Conservation (phyloP, 2,113 vertebrate genomes). For the Typhlomys cinereus region DNA sequence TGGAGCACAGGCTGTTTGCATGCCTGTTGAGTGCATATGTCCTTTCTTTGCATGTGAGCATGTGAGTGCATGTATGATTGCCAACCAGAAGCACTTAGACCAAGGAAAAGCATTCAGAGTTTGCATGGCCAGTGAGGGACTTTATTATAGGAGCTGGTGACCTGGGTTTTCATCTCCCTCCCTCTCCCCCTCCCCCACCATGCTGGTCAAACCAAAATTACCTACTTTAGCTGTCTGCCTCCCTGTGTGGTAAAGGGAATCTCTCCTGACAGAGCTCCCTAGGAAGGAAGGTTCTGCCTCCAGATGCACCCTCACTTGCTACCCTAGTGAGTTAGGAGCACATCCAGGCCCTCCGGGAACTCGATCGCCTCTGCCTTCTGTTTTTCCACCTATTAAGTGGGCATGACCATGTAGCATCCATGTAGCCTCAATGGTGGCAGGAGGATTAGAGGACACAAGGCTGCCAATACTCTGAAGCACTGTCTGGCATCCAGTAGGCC, state of each 20-base stretch:
- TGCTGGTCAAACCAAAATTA: background rate
- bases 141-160: background rate
- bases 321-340: fast-evolving
- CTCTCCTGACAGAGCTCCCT: background rate
- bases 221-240: background rate
- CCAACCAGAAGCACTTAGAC: fast-evolving
- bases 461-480: background rate
- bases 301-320: background rate
- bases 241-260: background rate
- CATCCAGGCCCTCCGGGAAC: no score
- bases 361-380: background rate
- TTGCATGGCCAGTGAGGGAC: background rate
- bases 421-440: fast-evolving
- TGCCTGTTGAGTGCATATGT: fast-evolving
- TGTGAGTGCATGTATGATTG: background rate
- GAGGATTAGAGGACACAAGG: background rate
- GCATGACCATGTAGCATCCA: background rate
- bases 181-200: no score
- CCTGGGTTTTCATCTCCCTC: background rate
- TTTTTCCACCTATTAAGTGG: background rate
- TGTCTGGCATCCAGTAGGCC: background rate
- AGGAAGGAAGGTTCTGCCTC: fast-evolving
- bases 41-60: fast-evolving
- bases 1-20: no score
- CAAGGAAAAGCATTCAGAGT: background rate